These are phyloP conservation scores for Enteromius fasciolatus DNA, from an alignment of 2,797 vertebrate genomes.

Conservation along the genomic window DNA sequence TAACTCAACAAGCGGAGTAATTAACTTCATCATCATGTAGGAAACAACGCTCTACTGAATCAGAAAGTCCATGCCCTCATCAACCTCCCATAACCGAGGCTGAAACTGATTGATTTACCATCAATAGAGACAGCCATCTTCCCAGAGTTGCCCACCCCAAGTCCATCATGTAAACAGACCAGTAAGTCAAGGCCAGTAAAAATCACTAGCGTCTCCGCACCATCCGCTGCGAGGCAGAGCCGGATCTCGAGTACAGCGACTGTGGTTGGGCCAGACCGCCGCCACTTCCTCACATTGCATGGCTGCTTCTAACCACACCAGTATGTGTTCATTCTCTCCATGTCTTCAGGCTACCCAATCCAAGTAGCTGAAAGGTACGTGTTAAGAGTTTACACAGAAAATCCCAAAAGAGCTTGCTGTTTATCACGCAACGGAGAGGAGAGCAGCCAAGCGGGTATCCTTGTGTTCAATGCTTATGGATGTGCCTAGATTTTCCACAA, in stretches of 20 bases:
- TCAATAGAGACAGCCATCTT: constrained; percentile 73
- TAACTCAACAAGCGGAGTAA: background rate
- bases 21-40: background rate
- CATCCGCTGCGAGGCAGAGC: constrained; percentile 77
- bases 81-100: constrained; percentile 63
- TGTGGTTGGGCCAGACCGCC: constrained; percentile 81
- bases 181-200: constrained; percentile 79
- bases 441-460: constrained; percentile 12
- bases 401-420: constrained; percentile 37
- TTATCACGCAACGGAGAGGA: constrained; percentile 32
- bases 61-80: constrained; percentile 6
- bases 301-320: constrained; percentile 75
- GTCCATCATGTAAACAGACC: constrained; percentile 74
- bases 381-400: constrained; percentile 49
- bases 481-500: constrained; percentile 28
- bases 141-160: constrained; percentile 65
- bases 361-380: constrained; percentile 26
- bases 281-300: constrained; percentile 81
- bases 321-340: constrained; percentile 68
- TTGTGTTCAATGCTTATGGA: constrained; percentile 1
- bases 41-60: background rate
- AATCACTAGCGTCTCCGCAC: constrained; percentile 78
- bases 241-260: constrained; percentile 77
- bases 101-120: constrained; percentile 77
- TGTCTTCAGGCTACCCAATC: constrained; percentile 55